Percentiles rank a stretch among this genome's conserved stretches.
phyloP scores from a whole-genome alignment of 92 coral and sea anemone genomes.

The Palythoa heliodiscus region DNA sequence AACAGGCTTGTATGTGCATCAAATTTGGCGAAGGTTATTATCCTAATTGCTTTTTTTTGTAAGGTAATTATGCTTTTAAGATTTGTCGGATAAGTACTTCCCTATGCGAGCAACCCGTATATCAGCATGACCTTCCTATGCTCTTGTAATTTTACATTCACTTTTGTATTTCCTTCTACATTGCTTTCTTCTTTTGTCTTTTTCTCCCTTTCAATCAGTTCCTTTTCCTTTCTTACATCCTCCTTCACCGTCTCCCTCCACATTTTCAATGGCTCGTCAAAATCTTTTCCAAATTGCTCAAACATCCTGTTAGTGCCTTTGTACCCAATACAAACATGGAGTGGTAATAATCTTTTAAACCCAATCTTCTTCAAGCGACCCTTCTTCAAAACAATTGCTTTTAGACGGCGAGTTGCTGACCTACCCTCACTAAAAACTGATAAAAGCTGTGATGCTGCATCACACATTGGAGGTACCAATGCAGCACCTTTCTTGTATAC shows the following conservation, averaged over 20 bases:
- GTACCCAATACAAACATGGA: constrained; percentile 53
- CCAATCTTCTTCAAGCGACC: constrained; percentile 57
- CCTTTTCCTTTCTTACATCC: constrained; percentile 33
- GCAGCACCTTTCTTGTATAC: constrained; percentile 41
- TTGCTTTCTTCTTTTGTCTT: not conserved
- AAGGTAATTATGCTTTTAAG: no score
- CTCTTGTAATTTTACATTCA: not conserved
- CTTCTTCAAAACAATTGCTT: constrained; percentile 48
- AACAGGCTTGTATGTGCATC: no score
- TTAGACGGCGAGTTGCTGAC: constrained; percentile 41
- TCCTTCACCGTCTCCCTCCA: constrained; percentile 48
- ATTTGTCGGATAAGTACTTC: no score
- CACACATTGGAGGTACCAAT: constrained; percentile 49
- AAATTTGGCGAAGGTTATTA: no score
- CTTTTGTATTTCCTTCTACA: not conserved
- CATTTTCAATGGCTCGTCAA: constrained; percentile 28
- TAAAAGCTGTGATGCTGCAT: constrained; percentile 56
- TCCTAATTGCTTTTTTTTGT: no score
- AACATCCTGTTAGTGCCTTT: constrained; percentile 43
- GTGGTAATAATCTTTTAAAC: constrained; percentile 37
- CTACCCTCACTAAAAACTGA: constrained; percentile 47
- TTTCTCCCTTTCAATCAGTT: not conserved
- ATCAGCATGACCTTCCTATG: constrained; percentile 57
- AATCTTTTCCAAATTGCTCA: constrained; percentile 42
- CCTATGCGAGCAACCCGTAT: no score